A percentile compares a stretch with the other conserved stretches of the same genome.
Conservation (phyloP, 2,888 invertebrate genomes). For the Hyposoter dolosus region DNA sequence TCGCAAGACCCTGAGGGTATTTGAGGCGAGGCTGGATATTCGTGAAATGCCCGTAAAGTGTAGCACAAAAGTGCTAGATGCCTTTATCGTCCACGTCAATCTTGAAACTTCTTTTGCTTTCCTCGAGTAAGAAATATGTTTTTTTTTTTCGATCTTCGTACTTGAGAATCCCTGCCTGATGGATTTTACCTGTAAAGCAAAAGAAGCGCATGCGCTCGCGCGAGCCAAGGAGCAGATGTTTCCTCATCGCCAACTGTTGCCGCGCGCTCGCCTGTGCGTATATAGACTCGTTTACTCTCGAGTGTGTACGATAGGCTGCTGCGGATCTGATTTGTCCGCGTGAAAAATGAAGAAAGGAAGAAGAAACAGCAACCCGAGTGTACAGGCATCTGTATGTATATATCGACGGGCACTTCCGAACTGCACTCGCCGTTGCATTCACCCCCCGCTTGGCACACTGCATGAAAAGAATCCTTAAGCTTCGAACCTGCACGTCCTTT, state of each 20-base stretch:
- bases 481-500: conserved; percentile 62
- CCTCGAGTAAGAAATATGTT: neutral
- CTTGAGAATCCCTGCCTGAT: conserved; percentile 80
- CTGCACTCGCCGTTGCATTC: conserved; percentile 49
- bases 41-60: neutral
- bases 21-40: neutral
- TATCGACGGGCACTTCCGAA: conserved; percentile 34
- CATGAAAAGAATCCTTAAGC: conserved; percentile 59
- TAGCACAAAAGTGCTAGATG: neutral
- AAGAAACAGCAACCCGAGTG: conserved; percentile 46
- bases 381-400: conserved; percentile 14
- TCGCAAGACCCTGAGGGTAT: neutral
- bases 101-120: neutral
- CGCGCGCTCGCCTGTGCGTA: conserved; percentile 63
- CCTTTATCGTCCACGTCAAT: neutral
- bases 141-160: conserved; percentile 59
- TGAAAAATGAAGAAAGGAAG: conserved; percentile 71
- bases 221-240: conserved; percentile 81
- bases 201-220: conserved; percentile 78
- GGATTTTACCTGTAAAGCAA: conserved; percentile 76
- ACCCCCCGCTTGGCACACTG: conserved; percentile 36
- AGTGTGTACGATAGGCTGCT: conserved; percentile 69
- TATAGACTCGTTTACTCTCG: conserved; percentile 42
- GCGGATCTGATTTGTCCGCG: conserved; percentile 79
- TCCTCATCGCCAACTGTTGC: conserved; percentile 83